These are phyloP conservation scores for Suricata suricatta DNA, from an alignment of 2,113 vertebrate genomes.

Conservation along the genomic window DNA sequence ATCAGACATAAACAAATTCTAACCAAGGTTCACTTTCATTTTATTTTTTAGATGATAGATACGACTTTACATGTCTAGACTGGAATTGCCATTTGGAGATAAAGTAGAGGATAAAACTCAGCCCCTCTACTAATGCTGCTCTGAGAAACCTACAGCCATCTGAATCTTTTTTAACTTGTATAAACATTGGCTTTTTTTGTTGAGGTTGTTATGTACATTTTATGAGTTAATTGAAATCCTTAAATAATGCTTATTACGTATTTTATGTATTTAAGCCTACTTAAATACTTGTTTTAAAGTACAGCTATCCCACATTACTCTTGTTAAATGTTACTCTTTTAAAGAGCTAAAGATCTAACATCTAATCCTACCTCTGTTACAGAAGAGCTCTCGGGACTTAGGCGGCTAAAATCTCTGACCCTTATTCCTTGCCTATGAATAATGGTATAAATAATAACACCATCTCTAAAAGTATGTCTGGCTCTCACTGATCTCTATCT, in stretches of 20 bases:
- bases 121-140: not conserved
- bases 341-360: not conserved
- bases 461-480: not conserved
- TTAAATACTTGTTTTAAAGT: constrained; percentile 10
- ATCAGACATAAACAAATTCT: not conserved
- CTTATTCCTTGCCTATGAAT: not conserved
- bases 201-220: not conserved
- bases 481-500: not conserved
- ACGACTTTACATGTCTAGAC: not conserved
- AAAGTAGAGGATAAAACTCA: not conserved
- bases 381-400: not conserved
- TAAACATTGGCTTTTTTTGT: not conserved
- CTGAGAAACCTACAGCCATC: not conserved
- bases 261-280: not conserved
- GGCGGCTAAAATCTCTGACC: not conserved
- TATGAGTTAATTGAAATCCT: not conserved
- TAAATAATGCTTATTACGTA: not conserved
- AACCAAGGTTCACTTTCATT: not conserved
- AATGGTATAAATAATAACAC: not conserved
- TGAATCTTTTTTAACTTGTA: not conserved
- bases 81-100: not conserved
- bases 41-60: not conserved
- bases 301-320: not conserved
- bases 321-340: not conserved
- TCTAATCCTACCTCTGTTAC: not conserved